Base-by-base conservation (phyloP, 1,140 invertebrate genomes). In the Drosophila punjabiensis region DNA sequence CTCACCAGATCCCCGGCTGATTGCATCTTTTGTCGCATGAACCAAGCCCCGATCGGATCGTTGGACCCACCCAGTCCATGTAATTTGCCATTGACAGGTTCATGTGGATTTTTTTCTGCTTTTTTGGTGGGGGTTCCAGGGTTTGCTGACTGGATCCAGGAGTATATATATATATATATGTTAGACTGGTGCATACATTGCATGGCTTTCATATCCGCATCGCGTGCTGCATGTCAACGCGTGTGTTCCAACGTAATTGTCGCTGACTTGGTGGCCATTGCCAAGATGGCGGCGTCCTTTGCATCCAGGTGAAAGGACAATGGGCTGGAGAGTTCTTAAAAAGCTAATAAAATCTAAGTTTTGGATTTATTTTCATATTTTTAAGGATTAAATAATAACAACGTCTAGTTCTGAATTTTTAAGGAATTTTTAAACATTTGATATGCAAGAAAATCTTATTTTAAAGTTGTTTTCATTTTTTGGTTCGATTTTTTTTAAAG, bases 141-240 rank as follows among this genome's bases (percentile, higher is more conserved):
- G 43, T 16, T 18, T 18, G 69, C 32, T 20, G 37, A 20, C 18
- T 50, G 30, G 66, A 37, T 58, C 35, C 55, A 47, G 41, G 66
- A 24, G 61, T 41, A 39, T 56, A 20, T 56, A 24, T 14, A 20
- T 56, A 24, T 14, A 37, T 32, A 32, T 53, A 16, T 33, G 20
- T 56, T 32, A 30, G 39, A 52, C 41, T 56, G 52, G 37, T 52
- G 53, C 52, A 66, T 59, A 71, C 41, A 73, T 55, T 30, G 56
- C 74, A 82, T 73, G 45, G 61, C 55, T 61, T 48, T 68, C 79
- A 81, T 85, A 76, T 90, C 79, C 84, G 82, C 79, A 86, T 90
- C 86, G 86, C 86, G 86, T 90, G 86, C 87, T 66, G 86, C 86
- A 90, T 90, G 86, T 90, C 86, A 91, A 91, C 86, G 86, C 86